Evolutionary conservation across 1,140 invertebrate genomes (phyloP).

Genomic region (Dendroctonus valens): DNA sequence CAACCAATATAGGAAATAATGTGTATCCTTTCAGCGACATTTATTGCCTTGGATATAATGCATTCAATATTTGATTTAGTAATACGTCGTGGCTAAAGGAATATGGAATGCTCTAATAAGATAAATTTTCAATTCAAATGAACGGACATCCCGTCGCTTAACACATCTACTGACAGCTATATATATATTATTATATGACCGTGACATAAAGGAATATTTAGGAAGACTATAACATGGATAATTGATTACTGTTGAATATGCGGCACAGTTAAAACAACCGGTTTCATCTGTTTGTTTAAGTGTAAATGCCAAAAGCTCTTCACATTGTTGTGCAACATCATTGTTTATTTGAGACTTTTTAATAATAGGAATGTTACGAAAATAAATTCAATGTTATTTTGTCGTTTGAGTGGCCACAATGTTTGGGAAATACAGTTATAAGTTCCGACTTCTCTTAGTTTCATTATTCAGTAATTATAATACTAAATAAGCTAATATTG

Average conservation of each 20-base stretch:
- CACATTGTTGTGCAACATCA: background rate
- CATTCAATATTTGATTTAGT: background rate
- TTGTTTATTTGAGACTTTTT: too few species aligned
- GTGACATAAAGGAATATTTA: slow-evolving; percentile 2
- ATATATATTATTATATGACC: background rate
- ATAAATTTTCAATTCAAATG: slow-evolving; percentile 4
- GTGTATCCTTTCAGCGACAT: background rate
- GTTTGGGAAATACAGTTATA: too few species aligned
- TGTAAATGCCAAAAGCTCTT: background rate
- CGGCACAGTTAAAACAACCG: slow-evolving; percentile 1
- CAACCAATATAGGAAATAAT: too few species aligned
- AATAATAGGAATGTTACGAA: too few species aligned
- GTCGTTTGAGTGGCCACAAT: too few species aligned
- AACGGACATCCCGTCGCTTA: slow-evolving; percentile 7
- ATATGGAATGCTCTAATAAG: slow-evolving; percentile 4
- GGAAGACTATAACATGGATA: background rate
- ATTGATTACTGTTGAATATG: background rate
- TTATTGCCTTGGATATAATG: background rate
- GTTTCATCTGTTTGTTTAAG: slow-evolving; percentile 1
- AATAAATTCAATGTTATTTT: too few species aligned
- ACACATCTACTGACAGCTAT: background rate
- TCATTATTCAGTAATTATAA: too few species aligned
- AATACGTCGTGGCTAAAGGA: background rate
- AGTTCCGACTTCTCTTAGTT: too few species aligned
- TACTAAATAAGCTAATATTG: too few species aligned